Evolutionary conservation across 1,140 invertebrate genomes (phyloP).

Genomic region (Mesaphorura yosii): DNA sequence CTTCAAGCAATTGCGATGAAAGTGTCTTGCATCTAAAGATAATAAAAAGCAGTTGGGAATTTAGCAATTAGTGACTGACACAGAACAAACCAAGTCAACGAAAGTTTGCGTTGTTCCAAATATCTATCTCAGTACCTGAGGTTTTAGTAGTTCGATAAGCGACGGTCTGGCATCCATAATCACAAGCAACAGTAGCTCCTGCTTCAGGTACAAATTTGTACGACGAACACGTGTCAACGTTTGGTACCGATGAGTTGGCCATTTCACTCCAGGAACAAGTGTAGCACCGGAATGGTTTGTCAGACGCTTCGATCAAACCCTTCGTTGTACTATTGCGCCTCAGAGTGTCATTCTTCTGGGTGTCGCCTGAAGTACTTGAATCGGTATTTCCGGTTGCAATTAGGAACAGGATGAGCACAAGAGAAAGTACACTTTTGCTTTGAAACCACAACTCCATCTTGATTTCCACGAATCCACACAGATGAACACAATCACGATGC

Average conservation of each 20-base stretch:
- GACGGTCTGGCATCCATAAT: conserved; percentile 22
- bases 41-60: neutral
- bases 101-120: neutral
- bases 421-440: too few relatives aligned
- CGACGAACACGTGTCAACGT: conserved; percentile 14
- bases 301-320: neutral
- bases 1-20: conserved; percentile 23
- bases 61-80: neutral
- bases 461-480: too few relatives aligned
- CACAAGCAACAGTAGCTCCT: conserved; percentile 7
- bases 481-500: too few relatives aligned
- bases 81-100: neutral
- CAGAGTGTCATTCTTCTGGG: too few relatives aligned
- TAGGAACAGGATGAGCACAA: too few relatives aligned
- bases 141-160: conserved; percentile 19
- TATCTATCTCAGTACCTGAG: conserved; percentile 8
- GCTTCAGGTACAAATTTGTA: conserved; percentile 14
- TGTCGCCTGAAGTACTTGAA: too few relatives aligned
- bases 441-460: too few relatives aligned
- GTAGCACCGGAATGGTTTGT: conserved; percentile 16
- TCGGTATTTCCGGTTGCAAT: too few relatives aligned
- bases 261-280: conserved; percentile 20
- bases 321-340: too few relatives aligned
- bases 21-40: conserved; percentile 16
- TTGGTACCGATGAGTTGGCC: neutral